These are phyloP conservation scores for Leptosomus discolor DNA, from an alignment of 2,113 vertebrate species.

Conservation along the genomic window DNA sequence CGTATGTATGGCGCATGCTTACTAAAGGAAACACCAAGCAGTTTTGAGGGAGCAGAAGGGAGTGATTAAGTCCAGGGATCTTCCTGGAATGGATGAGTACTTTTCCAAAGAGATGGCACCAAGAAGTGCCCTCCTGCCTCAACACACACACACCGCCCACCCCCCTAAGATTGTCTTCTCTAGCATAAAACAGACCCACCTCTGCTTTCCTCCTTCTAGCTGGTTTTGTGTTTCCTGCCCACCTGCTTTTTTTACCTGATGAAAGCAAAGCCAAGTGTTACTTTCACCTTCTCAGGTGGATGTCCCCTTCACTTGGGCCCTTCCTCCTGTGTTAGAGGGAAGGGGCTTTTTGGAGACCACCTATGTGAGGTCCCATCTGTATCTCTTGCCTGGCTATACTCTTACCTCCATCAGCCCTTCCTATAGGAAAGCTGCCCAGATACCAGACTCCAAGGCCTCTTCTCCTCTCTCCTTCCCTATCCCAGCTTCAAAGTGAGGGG, in stretches of 20 bases:
- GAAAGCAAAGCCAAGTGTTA: neutral
- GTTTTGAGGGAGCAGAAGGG: neutral
- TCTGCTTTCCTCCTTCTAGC: neutral
- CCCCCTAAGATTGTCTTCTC: neutral
- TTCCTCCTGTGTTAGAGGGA: neutral
- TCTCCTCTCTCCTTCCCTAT: neutral
- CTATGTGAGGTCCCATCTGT: neutral
- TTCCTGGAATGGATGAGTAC: neutral
- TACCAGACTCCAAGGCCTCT: neutral
- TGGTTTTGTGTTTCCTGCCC: constrained; percentile 33
- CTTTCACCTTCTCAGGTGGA: neutral
- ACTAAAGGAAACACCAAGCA: constrained; percentile 25
- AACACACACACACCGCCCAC: neutral
- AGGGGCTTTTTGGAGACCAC: neutral
- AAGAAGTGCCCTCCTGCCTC: neutral
- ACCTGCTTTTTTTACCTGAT: neutral
- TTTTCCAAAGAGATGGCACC: constrained; percentile 33
- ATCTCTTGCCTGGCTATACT: neutral
- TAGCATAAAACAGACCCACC: neutral
- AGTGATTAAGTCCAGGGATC: neutral
- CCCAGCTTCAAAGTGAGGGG: neutral
- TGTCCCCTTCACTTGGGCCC: neutral
- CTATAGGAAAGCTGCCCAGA: neutral
- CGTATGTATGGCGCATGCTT: constrained; percentile 18
- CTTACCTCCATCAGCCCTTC: neutral